Percentiles rank a stretch among this genome's conserved stretches.
Conservation (phyloP, 2,797 vertebrate species). For the Mormyrus proboscirostris region DNA sequence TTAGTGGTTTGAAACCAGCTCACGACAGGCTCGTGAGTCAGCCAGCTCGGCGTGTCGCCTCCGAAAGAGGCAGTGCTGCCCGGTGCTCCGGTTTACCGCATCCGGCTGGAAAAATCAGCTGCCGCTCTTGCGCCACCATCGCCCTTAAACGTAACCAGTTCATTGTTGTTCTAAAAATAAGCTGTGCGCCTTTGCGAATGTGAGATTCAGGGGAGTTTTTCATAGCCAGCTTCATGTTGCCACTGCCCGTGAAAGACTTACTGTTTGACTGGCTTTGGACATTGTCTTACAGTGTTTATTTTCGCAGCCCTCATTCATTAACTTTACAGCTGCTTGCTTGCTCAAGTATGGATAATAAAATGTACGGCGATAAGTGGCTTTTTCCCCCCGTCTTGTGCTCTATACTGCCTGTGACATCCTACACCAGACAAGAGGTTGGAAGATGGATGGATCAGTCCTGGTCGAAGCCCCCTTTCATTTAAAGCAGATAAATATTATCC, state of each 20-base stretch:
- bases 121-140: not conserved
- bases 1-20: constrained; percentile 10
- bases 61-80: not conserved
- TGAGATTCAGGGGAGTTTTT: not conserved
- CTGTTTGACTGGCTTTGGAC: not conserved
- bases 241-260: not conserved
- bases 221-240: not conserved
- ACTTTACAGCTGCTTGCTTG: not conserved
- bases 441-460: not conserved
- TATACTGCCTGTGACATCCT: not conserved
- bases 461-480: not conserved
- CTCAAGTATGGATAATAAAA: not conserved
- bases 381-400: not conserved
- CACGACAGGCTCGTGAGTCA: not conserved
- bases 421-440: not conserved
- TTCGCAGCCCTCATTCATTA: not conserved
- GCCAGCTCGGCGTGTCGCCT: not conserved
- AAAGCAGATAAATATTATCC: not conserved
- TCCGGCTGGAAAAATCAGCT: not conserved
- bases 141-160: not conserved
- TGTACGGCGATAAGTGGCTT: not conserved
- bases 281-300: not conserved
- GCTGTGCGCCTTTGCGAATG: not conserved
- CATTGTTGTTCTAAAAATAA: not conserved
- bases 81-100: not conserved